Conservation (phyloP, 2,888 invertebrate genomes). For the Pantelozetes paolii region DNA sequence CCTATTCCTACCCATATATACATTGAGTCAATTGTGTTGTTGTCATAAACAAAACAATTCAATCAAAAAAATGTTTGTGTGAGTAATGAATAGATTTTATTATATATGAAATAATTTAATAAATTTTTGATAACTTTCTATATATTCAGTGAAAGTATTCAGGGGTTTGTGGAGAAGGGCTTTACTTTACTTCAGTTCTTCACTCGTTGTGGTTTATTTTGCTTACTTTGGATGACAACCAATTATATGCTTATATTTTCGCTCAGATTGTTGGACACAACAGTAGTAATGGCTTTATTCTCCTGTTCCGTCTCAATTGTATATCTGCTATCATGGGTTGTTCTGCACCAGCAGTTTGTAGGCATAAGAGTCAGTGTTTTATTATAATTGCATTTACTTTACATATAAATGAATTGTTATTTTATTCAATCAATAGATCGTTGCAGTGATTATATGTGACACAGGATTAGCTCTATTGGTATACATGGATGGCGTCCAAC, state of each 20-base stretch:
- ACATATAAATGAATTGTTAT: background rate
- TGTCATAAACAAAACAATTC: slow-evolving; percentile 35
- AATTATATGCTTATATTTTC: slow-evolving; percentile 88
- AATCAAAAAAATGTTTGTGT: slow-evolving; percentile 39
- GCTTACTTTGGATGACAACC: slow-evolving; percentile 81
- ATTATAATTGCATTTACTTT: background rate
- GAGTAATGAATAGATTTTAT: background rate
- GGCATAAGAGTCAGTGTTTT: slow-evolving; percentile 70
- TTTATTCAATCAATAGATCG: slow-evolving; percentile 63
- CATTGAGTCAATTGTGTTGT: slow-evolving; percentile 39
- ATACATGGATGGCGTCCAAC: slow-evolving; percentile 91
- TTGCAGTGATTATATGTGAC: slow-evolving; percentile 88
- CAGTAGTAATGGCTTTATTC: slow-evolving; percentile 86
- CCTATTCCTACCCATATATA: slow-evolving; percentile 65
- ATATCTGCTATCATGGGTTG: slow-evolving; percentile 90
- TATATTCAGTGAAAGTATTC: slow-evolving; percentile 66
- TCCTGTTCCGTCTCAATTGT: slow-evolving; percentile 89
- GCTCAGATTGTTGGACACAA: slow-evolving; percentile 74
- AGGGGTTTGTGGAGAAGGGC: slow-evolving; percentile 82
- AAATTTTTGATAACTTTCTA: no score
- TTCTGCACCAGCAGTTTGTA: slow-evolving; percentile 91
- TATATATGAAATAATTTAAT: no score
- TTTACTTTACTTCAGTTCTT: slow-evolving; percentile 74
- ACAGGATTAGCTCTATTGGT: slow-evolving; percentile 88
- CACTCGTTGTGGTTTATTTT: slow-evolving; percentile 78